Conservation (phyloP, 2,888 invertebrate species). For the Phrixothrix hirtus region DNA sequence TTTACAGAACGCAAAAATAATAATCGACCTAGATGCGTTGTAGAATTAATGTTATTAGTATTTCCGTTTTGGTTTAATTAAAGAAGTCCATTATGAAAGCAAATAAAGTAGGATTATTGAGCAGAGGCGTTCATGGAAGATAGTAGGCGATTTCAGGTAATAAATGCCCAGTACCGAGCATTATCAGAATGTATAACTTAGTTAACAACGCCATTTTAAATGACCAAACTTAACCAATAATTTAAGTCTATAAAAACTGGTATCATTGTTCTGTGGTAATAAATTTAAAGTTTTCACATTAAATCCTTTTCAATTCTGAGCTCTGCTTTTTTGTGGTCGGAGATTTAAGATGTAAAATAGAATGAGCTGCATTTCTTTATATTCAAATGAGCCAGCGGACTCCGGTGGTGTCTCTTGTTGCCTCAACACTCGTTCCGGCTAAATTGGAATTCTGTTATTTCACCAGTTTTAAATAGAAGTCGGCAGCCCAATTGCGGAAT, state of each 20-base stretch:
- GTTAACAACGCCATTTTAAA: constrained; percentile 52
- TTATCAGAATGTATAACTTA: constrained; percentile 49
- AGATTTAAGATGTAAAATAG: constrained; percentile 54
- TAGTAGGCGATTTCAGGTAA: constrained; percentile 21
- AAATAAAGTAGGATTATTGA: constrained; percentile 5
- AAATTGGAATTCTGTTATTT: constrained; percentile 26
- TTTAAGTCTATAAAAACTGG: constrained; percentile 57
- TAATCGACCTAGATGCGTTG: background rate
- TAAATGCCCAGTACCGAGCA: constrained; percentile 43
- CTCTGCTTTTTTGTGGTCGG: constrained; percentile 46
- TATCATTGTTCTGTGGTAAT: constrained; percentile 57
- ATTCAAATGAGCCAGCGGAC: constrained; percentile 51
- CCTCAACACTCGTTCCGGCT: constrained; percentile 23
- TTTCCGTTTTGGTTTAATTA: background rate
- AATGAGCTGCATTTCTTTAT: constrained; percentile 55
- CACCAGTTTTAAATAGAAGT: constrained; percentile 7
- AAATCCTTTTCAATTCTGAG: constrained; percentile 56
- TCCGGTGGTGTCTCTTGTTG: constrained; percentile 26
- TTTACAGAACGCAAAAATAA: no score
- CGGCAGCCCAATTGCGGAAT: constrained; percentile 17
- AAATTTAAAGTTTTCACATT: constrained; percentile 59
- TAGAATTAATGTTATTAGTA: background rate
- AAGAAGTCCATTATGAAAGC: background rate
- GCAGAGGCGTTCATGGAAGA: constrained; percentile 9
- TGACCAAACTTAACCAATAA: constrained; percentile 57